A percentile compares a stretch with the other conserved stretches of the same genome.
Evolutionary conservation across 2,888 invertebrate species (phyloP).

Genomic region (Galerucella pusilla): DNA sequence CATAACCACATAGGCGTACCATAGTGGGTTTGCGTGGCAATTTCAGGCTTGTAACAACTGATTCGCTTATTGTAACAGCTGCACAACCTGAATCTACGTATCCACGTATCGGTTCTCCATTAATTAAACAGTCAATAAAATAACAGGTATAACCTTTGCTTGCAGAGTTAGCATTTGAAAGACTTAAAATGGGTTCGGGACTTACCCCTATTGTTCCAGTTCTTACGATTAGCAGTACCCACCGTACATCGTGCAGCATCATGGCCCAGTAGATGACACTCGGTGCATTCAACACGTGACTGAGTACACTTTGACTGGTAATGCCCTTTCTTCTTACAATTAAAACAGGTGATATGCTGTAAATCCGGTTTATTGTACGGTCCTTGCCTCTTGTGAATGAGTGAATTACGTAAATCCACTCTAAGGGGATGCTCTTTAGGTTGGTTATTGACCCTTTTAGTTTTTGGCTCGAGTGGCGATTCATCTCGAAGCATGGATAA

Average conservation of each 20-base stretch:
- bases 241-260: slow-evolving; percentile 4
- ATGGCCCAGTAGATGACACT: slow-evolving; percentile 29
- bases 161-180: slow-evolving; percentile 2
- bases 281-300: slow-evolving; percentile 21
- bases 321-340: slow-evolving; percentile 38
- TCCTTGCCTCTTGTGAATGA: background rate
- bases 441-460: no score
- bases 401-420: slow-evolving; percentile 18
- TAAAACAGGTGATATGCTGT: slow-evolving; percentile 32
- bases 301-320: slow-evolving; percentile 33
- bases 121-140: slow-evolving; percentile 41
- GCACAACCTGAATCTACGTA: slow-evolving; percentile 43
- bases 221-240: background rate
- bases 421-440: slow-evolving; percentile 1
- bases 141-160: slow-evolving; percentile 25
- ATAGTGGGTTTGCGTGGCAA: background rate
- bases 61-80: slow-evolving; percentile 32
- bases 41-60: slow-evolving; percentile 3
- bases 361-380: slow-evolving; percentile 8
- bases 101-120: slow-evolving; percentile 36
- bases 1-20: slow-evolving; percentile 34
- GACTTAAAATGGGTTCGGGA: slow-evolving; percentile 6
- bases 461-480: background rate
- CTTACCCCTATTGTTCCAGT: slow-evolving; percentile 26
- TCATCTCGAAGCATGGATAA: slow-evolving; percentile 37